Percentiles rank a stretch among this genome's conserved stretches.
phyloP scores from a whole-genome alignment of 2,113 vertebrate species.

The Pavo muticus region DNA sequence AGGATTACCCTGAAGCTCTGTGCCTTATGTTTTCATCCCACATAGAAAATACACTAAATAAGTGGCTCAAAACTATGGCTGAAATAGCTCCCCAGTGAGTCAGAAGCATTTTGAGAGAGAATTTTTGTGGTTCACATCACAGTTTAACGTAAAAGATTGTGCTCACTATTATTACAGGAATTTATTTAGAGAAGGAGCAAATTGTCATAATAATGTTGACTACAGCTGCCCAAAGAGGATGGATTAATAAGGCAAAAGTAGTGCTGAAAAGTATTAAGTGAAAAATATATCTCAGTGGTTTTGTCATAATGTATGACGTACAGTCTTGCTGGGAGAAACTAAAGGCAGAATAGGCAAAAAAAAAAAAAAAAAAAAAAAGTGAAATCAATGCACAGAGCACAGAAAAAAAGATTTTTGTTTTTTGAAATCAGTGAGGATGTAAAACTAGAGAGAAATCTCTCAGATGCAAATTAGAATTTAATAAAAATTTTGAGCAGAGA shows the following conservation, averaged over 20 bases:
- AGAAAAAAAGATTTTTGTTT: background rate
- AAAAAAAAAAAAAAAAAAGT: background rate
- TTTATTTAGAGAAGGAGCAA: conserved; percentile 6
- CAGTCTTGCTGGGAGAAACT: background rate
- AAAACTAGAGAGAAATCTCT: background rate
- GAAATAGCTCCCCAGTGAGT: background rate
- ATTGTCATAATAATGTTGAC: background rate
- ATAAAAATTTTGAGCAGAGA: background rate
- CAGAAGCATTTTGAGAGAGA: background rate
- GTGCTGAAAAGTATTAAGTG: conserved; percentile 10
- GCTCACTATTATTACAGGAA: background rate
- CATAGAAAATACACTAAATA: background rate
- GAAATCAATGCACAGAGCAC: background rate
- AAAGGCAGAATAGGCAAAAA: background rate
- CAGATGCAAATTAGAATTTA: background rate
- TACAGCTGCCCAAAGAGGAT: background rate
- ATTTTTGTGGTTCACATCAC: background rate
- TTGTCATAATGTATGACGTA: background rate
- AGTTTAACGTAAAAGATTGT: background rate
- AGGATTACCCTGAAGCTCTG: background rate
- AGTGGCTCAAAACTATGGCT: background rate
- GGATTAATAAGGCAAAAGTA: background rate
- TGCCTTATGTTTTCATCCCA: background rate
- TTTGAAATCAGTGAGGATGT: background rate
- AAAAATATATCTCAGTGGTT: background rate